Evolutionary conservation across 2,797 vertebrate genomes (phyloP).

Genomic region (Halcyon smyrnensis): DNA sequence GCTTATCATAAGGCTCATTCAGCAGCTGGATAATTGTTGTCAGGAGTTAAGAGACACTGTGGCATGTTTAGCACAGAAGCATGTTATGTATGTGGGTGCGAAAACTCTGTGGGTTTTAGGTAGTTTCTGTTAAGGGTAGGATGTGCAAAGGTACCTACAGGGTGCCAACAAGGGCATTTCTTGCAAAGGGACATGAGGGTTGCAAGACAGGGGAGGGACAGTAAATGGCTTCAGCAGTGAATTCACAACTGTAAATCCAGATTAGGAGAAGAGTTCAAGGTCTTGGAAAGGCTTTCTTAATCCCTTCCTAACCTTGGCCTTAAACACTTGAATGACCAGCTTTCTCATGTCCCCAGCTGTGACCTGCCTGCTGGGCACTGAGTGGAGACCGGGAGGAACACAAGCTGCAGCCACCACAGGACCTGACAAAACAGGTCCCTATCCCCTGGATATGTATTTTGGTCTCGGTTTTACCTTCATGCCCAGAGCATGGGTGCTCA

Average conservation of each 20-base stretch:
- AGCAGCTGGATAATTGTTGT: slow-evolving; percentile 74
- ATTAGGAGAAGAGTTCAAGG: slow-evolving; percentile 5
- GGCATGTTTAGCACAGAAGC: slow-evolving; percentile 64
- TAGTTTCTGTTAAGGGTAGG: neutral
- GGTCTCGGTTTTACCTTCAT: neutral
- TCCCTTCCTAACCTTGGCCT: slow-evolving; percentile 21
- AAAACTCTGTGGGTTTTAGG: neutral
- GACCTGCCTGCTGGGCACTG: neutral
- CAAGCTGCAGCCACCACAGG: neutral
- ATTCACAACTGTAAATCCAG: neutral
- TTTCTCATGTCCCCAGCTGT: neutral
- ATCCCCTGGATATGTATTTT: accelerated
- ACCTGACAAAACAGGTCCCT: neutral
- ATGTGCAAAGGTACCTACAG: neutral
- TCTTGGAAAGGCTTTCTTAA: neutral
- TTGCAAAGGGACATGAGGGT: neutral
- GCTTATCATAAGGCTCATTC: slow-evolving; percentile 72
- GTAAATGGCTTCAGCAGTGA: neutral
- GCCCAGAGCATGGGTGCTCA: accelerated
- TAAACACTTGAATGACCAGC: accelerated
- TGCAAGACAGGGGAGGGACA: neutral
- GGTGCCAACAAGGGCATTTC: neutral
- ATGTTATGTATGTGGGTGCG: slow-evolving; percentile 54
- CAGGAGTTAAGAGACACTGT: slow-evolving; percentile 68
- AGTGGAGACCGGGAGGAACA: neutral